Evolutionary conservation across 2,888 invertebrate genomes (phyloP).

Genomic region (Panopea generosa): DNA sequence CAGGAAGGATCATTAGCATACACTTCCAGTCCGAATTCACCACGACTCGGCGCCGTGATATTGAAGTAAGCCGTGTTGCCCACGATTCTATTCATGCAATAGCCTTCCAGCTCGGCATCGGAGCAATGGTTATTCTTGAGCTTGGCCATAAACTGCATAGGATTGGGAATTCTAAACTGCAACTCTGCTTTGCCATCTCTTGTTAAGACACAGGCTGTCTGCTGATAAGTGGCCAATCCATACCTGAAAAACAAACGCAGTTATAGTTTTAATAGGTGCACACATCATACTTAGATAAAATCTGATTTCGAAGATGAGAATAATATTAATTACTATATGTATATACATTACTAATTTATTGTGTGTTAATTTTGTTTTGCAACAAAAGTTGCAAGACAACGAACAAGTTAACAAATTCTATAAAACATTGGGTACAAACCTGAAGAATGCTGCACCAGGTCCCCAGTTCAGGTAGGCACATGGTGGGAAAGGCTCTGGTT

Average conservation of each 20-base stretch:
- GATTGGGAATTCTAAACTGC: slow-evolving; percentile 79
- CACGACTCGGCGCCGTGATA: slow-evolving; percentile 81
- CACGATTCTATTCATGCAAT: slow-evolving; percentile 83
- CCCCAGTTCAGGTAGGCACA: slow-evolving; percentile 85
- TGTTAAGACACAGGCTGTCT: slow-evolving; percentile 82
- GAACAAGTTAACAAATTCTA: background rate
- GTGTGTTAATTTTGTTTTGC: too few species aligned
- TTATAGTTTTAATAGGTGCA: too few species aligned
- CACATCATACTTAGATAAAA: too few species aligned
- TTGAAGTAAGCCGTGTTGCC: slow-evolving; percentile 84
- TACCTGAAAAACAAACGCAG: slow-evolving; percentile 80
- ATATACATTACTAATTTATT: too few species aligned
- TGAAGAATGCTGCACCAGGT: slow-evolving; percentile 81
- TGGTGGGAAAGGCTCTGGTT: slow-evolving; percentile 84
- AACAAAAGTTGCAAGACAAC: too few species aligned
- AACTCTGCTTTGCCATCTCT: slow-evolving; percentile 83
- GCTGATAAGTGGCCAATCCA: slow-evolving; percentile 81
- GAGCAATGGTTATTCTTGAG: slow-evolving; percentile 80
- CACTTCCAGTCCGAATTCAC: slow-evolving; percentile 84
- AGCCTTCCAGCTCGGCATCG: slow-evolving; percentile 83
- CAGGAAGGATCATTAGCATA: slow-evolving; percentile 84
- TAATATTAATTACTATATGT: too few species aligned
- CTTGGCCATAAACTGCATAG: slow-evolving; percentile 84
- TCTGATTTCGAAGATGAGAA: too few species aligned
- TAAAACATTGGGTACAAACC: slow-evolving; percentile 67